Conservation (phyloP, 2,888 invertebrate genomes). For the Blastobasis adustella region DNA sequence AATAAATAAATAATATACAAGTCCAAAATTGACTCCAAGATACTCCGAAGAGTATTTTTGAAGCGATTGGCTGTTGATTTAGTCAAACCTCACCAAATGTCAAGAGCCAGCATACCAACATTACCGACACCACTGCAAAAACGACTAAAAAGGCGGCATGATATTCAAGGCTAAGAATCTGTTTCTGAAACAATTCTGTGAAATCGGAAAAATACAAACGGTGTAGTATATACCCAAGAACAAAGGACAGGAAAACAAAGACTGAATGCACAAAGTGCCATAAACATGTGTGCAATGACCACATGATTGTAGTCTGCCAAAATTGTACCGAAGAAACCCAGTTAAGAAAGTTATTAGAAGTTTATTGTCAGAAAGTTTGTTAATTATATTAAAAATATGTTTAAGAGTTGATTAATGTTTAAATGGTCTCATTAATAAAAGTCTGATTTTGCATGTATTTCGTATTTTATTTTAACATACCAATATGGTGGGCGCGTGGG, state of each 20-base stretch:
- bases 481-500: neutral
- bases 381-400: neutral
- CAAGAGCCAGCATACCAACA: conserved; percentile 3
- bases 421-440: neutral
- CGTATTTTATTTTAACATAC: neutral
- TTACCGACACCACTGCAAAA: conserved; percentile 6
- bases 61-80: conserved; percentile 9
- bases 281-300: conserved; percentile 11
- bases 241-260: conserved; percentile 8
- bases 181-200: neutral
- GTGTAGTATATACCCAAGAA: neutral
- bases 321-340: conserved; percentile 2
- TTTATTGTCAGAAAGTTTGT: neutral
- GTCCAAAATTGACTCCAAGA: neutral
- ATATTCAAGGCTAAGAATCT: conserved; percentile 4
- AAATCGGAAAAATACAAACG: neutral
- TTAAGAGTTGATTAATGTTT: neutral
- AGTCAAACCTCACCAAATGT: conserved; percentile 5
- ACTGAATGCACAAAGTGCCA: conserved; percentile 8
- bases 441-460: conserved; percentile 4
- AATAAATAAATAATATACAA: too few species aligned
- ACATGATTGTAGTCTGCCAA: conserved; percentile 5
- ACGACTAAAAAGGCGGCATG: conserved; percentile 5
- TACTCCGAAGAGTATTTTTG: neutral
- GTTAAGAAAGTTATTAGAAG: neutral